Conservation (phyloP, 2,113 vertebrate genomes). For the Campylomormyrus numenius region DNA sequence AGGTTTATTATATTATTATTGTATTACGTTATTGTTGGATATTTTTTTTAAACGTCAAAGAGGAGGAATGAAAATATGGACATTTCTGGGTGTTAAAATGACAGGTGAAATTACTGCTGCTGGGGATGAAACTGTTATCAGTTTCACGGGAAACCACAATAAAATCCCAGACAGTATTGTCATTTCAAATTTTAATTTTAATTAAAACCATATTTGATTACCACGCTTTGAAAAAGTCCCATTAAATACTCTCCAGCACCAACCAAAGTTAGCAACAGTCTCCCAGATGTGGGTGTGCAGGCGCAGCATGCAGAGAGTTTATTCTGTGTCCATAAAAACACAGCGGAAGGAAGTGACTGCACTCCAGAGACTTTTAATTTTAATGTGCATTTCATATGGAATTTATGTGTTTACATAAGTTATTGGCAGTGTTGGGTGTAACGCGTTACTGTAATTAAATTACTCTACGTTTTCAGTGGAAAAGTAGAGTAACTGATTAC, state of each 20-base stretch:
- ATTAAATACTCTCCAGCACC: neutral
- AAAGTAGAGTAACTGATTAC: too few relatives aligned
- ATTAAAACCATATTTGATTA: too few relatives aligned
- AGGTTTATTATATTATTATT: neutral
- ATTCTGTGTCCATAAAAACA: neutral
- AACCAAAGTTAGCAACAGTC: neutral
- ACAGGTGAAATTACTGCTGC: too few relatives aligned
- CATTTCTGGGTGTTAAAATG: neutral
- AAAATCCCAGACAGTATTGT: too few relatives aligned
- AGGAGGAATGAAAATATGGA: neutral
- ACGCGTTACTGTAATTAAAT: too few relatives aligned
- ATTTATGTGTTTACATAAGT: neutral
- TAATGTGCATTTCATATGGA: neutral
- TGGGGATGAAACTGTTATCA: too few relatives aligned
- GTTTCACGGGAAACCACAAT: too few relatives aligned
- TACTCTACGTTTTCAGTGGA: too few relatives aligned
- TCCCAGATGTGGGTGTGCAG: neutral
- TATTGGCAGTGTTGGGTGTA: neutral
- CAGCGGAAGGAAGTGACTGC: neutral
- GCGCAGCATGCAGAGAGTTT: neutral
- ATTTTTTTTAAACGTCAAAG: neutral
- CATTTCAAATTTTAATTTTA: too few relatives aligned
- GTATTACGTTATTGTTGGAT: neutral
- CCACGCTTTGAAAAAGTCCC: too few relatives aligned
- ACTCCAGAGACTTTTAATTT: neutral